These are phyloP conservation scores for Engraulis encrasicolus DNA, from an alignment of 2,113 vertebrate genomes.

Conservation along the genomic window DNA sequence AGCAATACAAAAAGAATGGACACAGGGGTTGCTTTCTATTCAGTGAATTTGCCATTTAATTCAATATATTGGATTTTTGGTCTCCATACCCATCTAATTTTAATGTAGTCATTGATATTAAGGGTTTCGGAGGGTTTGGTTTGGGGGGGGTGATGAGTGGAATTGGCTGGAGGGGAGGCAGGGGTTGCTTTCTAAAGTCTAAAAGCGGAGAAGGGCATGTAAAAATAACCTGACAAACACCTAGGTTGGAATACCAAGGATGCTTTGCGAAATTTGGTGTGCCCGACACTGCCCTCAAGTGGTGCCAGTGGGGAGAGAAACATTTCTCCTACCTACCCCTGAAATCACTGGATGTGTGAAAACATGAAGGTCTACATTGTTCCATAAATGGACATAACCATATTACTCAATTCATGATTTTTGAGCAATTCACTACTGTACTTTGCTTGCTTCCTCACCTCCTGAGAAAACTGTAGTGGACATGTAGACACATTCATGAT, in stretches of 20 bases:
- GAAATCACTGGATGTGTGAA: no score
- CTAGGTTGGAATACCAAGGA: constrained; percentile 4
- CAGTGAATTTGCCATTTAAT: no score
- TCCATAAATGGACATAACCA: no score
- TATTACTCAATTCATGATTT: neutral
- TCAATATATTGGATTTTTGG: no score
- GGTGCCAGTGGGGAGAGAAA: neutral
- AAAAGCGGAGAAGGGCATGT: constrained; percentile 26
- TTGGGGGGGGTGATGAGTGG: no score
- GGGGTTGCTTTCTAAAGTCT: neutral
- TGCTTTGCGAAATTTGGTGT: neutral
- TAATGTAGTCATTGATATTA: no score
- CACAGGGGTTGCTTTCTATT: neutral
- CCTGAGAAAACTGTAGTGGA: neutral
- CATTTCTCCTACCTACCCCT: no score
- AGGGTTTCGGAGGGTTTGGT: no score
- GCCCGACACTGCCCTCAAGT: neutral
- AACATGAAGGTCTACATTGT: no score
- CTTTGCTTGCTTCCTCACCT: neutral
- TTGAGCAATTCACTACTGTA: neutral
- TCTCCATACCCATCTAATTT: no score
- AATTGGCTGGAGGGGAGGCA: neutral
- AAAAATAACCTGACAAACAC: neutral
- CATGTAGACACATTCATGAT: neutral
- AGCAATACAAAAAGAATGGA: no score